These are phyloP conservation scores for Diglossa cyanea DNA, from an alignment of 2,797 vertebrate species.

Conservation along the genomic window DNA sequence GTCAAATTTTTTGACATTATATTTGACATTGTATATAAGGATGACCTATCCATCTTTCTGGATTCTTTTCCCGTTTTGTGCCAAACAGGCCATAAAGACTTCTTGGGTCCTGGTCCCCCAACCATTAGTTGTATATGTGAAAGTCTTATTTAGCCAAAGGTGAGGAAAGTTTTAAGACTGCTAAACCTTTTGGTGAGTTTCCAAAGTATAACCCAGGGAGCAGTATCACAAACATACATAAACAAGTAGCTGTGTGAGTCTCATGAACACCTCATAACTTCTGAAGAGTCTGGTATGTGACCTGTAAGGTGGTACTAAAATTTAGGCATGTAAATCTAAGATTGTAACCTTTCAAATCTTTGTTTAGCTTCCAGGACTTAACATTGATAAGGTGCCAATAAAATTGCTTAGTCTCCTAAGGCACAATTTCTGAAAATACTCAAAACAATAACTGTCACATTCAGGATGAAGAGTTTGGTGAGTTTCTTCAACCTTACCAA, in stretches of 20 bases:
- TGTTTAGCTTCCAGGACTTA: neutral
- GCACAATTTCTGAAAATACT: neutral
- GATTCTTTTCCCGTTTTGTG: neutral
- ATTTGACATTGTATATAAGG: neutral
- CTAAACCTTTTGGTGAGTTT: neutral
- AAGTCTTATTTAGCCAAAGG: neutral
- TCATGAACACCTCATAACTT: constrained; percentile 14
- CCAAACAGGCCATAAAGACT: neutral
- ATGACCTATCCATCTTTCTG: neutral
- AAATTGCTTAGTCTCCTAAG: neutral
- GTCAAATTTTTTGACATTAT: neutral
- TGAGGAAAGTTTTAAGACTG: constrained; percentile 36
- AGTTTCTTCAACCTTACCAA: neutral
- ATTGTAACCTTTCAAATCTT: neutral
- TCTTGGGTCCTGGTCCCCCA: neutral
- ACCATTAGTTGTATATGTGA: neutral
- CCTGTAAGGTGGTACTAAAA: neutral
- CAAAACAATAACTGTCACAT: neutral
- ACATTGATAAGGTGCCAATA: neutral
- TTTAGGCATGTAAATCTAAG: neutral
- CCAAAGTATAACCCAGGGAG: neutral
- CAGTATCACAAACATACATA: neutral
- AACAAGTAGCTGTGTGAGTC: neutral
- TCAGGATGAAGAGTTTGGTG: neutral
- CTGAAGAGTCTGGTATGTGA: neutral